Percentiles rank a stretch among this genome's conserved stretches.
Evolutionary conservation across 30 jellyfish, hydroid and myxozoan genomes (phyloP).

Genomic region (Aurelia aurita complex sp. Pacific): DNA sequence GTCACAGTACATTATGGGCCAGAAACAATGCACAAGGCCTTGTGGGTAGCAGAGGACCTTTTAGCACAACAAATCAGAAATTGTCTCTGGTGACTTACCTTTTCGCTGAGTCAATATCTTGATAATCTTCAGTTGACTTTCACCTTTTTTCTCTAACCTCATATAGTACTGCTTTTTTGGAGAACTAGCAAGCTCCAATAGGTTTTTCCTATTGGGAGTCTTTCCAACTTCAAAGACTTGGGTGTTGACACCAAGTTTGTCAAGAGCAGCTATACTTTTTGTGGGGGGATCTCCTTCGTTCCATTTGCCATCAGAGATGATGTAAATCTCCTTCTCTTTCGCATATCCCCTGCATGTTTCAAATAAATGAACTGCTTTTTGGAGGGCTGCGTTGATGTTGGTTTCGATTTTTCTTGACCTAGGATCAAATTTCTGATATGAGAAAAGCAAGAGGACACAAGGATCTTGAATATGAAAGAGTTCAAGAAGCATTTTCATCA

Average conservation of each 20-base stretch:
- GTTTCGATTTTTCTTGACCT: conserved; percentile 24
- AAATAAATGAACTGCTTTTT: conserved; percentile 24
- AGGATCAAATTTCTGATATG: too few species aligned
- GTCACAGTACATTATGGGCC: neutral
- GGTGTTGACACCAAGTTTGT: conserved; percentile 14
- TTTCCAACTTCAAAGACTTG: conserved; percentile 11
- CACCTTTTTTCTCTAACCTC: neutral
- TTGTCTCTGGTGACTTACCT: neutral
- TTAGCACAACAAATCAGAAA: neutral
- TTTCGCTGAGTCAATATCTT: neutral
- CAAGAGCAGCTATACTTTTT: neutral
- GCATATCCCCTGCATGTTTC: conserved; percentile 37
- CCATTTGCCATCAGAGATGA: conserved; percentile 64
- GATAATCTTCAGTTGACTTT: neutral
- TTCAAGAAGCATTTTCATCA: too few species aligned
- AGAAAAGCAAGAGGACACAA: too few species aligned
- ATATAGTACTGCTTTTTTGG: neutral
- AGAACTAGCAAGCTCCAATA: neutral
- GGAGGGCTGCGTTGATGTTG: conserved; percentile 30
- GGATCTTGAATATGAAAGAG: too few species aligned
- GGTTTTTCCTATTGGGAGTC: neutral
- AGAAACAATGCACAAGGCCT: too few species aligned
- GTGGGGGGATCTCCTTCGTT: conserved; percentile 30
- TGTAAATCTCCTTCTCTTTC: conserved; percentile 30
- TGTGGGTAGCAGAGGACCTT: neutral